Percentiles rank a stretch among this genome's conserved stretches.
phyloP scores from a whole-genome alignment of 1,140 invertebrate species.

The Neodiprion virginianus region DNA sequence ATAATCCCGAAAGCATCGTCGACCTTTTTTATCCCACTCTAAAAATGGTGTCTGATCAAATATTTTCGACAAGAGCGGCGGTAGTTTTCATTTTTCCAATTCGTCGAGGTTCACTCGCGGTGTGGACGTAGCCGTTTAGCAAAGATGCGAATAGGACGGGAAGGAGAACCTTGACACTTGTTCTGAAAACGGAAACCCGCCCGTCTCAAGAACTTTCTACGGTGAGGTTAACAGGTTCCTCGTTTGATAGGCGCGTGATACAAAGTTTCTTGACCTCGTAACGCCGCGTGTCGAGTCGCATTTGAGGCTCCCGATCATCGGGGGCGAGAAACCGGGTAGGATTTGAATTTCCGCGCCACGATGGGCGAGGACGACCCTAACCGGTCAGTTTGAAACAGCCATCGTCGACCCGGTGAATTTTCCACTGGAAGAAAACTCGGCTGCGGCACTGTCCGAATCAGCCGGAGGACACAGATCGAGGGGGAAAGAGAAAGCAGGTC shows the following conservation, averaged over 20 bases:
- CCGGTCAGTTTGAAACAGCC: background rate
- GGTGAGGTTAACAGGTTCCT: background rate
- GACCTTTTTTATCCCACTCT: too few relatives aligned
- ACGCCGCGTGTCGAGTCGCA: background rate
- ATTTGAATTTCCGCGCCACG: background rate
- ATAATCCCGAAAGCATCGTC: too few relatives aligned
- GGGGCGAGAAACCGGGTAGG: background rate
- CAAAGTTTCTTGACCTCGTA: background rate
- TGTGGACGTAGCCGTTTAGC: too few relatives aligned
- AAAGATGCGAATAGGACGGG: too few relatives aligned
- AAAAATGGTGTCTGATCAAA: too few relatives aligned
- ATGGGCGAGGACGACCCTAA: background rate
- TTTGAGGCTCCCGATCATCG: background rate
- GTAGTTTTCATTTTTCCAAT: too few relatives aligned
- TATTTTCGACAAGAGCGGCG: too few relatives aligned
- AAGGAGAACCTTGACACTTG: background rate
- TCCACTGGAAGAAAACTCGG: conserved; percentile 50
- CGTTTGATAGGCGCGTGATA: background rate
- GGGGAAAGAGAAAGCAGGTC: conserved; percentile 62
- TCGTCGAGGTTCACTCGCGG: too few relatives aligned
- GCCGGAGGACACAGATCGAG: conserved; percentile 53
- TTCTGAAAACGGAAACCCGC: background rate
- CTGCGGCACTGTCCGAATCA: conserved; percentile 24
- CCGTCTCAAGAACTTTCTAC: background rate
- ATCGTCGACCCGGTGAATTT: conserved; percentile 43